These are phyloP conservation scores for Lepus timidus DNA, from an alignment of 2,113 vertebrate genomes.

Conservation along the genomic window DNA sequence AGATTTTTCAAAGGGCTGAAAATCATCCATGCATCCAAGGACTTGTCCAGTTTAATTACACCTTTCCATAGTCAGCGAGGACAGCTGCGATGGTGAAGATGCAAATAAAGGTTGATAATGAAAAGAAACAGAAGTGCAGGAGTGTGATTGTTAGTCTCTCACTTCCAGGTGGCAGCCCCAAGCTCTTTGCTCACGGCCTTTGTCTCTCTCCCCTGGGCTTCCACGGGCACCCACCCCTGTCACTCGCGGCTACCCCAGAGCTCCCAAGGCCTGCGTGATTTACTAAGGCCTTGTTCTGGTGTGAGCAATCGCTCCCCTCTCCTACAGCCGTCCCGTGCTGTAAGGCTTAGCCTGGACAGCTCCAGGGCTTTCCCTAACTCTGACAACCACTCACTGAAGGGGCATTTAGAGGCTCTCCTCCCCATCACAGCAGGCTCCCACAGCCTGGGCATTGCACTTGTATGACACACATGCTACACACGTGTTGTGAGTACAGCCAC, in stretches of 20 bases:
- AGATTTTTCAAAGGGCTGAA: not conserved
- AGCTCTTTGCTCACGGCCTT: not conserved
- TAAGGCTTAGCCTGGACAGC: not conserved
- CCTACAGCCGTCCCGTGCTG: not conserved
- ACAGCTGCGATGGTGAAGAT: not conserved
- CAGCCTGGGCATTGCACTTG: not conserved
- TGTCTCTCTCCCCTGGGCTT: not conserved
- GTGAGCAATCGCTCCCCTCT: not conserved
- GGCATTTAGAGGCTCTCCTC: not conserved
- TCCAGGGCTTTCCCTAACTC: not conserved
- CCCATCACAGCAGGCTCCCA: not conserved
- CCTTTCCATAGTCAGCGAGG: not conserved
- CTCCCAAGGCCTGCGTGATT: not conserved
- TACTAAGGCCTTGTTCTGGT: not conserved
- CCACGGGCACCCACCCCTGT: not conserved
- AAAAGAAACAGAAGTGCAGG: not conserved
- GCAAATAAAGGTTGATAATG: not conserved
- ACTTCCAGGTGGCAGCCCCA: not conserved
- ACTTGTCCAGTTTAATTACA: not conserved
- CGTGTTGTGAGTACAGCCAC: too few species aligned
- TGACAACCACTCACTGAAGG: too few species aligned
- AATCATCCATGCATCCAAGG: not conserved
- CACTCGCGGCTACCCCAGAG: not conserved
- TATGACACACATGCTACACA: accelerated
- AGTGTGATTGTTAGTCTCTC: not conserved